Conservation (phyloP, 2,113 vertebrate species). For the Syngnathus floridae region DNA sequence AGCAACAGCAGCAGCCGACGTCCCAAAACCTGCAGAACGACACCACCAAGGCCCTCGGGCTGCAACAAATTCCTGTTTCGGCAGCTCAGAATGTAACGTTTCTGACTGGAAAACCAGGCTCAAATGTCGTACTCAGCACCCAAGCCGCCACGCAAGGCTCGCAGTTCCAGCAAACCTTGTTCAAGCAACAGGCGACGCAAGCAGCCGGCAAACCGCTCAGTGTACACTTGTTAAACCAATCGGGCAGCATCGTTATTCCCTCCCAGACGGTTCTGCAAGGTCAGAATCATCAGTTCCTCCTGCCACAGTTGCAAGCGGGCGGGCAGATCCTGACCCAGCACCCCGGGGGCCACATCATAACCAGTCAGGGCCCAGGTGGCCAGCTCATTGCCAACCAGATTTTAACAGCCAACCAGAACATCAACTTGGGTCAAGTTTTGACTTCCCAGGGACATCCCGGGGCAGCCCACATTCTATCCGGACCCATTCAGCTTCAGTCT, state of each 20-base stretch:
- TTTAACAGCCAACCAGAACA: conserved; percentile 88
- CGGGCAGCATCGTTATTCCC: conserved; percentile 89
- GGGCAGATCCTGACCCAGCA: conserved; percentile 85
- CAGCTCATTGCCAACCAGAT: conserved; percentile 88
- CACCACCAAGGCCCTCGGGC: conserved; percentile 69
- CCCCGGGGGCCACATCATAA: conserved; percentile 77
- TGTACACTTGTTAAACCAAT: conserved; percentile 87
- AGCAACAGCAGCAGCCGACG: conserved; percentile 58
- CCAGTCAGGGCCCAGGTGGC: conserved; percentile 78
- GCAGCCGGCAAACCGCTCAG: conserved; percentile 84
- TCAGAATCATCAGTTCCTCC: conserved; percentile 88
- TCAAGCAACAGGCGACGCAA: conserved; percentile 73
- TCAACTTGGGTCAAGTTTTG: conserved; percentile 84
- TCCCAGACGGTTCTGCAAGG: conserved; percentile 84
- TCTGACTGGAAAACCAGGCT: conserved; percentile 80
- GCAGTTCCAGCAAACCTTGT: conserved; percentile 78
- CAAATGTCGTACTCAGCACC: conserved; percentile 83
- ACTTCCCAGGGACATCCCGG: conserved; percentile 82
- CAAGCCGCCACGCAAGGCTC: conserved; percentile 66
- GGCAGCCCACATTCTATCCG: conserved; percentile 86
- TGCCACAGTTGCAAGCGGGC: conserved; percentile 79
- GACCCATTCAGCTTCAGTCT: conserved; percentile 80
- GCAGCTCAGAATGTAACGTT: conserved; percentile 86
- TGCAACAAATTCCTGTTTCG: conserved; percentile 77
- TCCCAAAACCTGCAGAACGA: conserved; percentile 80